Evolutionary conservation across 2,113 vertebrate species (phyloP).

Genomic region (Nothoprocta perdicaria): DNA sequence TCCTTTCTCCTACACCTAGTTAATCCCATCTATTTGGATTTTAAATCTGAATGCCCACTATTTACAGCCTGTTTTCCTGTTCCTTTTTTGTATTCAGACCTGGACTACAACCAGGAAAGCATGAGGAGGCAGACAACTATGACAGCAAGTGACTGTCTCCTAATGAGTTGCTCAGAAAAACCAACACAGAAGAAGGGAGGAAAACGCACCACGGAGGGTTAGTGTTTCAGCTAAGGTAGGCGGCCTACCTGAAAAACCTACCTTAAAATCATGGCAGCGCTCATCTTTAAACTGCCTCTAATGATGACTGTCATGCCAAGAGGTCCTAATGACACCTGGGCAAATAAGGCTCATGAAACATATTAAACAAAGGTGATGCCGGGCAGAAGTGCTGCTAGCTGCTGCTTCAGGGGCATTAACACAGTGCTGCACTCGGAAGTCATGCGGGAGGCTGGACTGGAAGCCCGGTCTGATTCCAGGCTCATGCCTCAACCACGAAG

Average conservation of each 20-base stretch:
- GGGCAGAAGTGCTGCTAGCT: neutral
- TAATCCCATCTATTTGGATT: neutral
- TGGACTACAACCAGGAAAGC: neutral
- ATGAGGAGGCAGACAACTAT: neutral
- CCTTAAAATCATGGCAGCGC: neutral
- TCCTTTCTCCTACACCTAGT: neutral
- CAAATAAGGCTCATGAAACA: neutral
- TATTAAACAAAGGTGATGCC: neutral
- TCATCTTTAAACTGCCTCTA: neutral
- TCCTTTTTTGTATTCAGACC: neutral
- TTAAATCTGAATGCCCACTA: neutral
- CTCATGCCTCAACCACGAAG: neutral
- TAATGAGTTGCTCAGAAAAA: neutral
- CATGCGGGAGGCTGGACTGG: accelerated
- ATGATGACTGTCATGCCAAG: neutral
- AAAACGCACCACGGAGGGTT: neutral
- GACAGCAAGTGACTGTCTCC: neutral
- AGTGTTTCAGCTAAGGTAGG: neutral
- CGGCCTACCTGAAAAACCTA: neutral
- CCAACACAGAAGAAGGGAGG: accelerated
- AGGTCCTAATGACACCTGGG: neutral
- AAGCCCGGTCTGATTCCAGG: neutral
- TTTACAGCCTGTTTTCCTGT: neutral
- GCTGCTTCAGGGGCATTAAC: neutral
- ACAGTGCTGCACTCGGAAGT: neutral